A percentile compares a stretch with the other conserved stretches of the same genome.
Evolutionary conservation across 2,113 vertebrate species (phyloP).

Genomic region (Callorhinus ursinus): DNA sequence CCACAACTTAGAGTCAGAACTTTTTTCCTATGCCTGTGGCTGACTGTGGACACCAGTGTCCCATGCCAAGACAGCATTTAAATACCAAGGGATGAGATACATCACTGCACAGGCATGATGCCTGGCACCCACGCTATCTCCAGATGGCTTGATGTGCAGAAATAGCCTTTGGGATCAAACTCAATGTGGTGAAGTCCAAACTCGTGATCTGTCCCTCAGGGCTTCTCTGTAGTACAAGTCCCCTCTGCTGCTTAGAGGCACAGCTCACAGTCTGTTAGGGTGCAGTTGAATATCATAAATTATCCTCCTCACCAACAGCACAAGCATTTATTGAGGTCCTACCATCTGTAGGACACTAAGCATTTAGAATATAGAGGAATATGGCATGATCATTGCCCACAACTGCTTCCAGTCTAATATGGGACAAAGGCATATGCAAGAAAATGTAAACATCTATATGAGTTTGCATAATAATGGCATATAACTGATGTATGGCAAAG

Average conservation of each 20-base stretch:
- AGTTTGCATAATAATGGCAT: not conserved
- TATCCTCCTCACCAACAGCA: constrained; percentile 20
- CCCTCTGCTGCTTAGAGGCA: constrained; percentile 46
- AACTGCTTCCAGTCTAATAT: constrained; percentile 6
- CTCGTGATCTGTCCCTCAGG: constrained; percentile 74
- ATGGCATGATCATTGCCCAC: not conserved
- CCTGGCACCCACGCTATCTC: constrained; percentile 77
- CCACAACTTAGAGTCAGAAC: constrained; percentile 61
- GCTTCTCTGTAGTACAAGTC: constrained; percentile 48
- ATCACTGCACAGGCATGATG: constrained; percentile 75
- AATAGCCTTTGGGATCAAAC: constrained; percentile 82
- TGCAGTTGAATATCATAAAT: constrained; percentile 10
- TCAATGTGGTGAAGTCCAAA: constrained; percentile 79
- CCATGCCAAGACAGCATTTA: constrained; percentile 79
- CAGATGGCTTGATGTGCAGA: constrained; percentile 80
- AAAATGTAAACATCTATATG: not conserved
- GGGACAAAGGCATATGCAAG: not conserved
- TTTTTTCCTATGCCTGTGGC: constrained; percentile 53
- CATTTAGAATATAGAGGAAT: not conserved
- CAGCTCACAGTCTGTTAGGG: constrained; percentile 39
- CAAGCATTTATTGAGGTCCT: not conserved
- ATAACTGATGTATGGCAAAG: not conserved
- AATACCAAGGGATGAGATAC: constrained; percentile 78
- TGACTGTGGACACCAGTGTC: constrained; percentile 75
- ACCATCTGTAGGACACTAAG: not conserved